These are phyloP conservation scores for Aphis craccivora DNA, from an alignment of 1,140 invertebrate species.

Conservation along the genomic window DNA sequence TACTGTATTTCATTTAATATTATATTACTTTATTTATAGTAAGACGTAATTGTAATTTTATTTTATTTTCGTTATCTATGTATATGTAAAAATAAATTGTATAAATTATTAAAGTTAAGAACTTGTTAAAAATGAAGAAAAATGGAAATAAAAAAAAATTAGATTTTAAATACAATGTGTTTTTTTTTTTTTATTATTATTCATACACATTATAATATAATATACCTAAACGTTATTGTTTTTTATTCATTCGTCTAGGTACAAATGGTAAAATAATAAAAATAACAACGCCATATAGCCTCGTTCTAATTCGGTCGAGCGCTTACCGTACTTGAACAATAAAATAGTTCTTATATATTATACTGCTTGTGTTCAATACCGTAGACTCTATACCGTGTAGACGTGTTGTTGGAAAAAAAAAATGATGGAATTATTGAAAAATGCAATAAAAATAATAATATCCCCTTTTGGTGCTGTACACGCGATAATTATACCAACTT, in stretches of 20 bases:
- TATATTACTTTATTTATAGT: not conserved
- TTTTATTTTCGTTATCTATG: not conserved
- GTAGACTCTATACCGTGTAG: not conserved
- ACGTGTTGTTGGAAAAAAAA: not conserved
- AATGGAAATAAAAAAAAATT: conserved; percentile 41
- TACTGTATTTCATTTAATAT: conserved; percentile 14
- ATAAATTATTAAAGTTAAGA: conserved; percentile 30
- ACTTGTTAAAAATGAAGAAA: conserved; percentile 32
- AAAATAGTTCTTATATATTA: not conserved
- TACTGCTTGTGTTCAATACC: not conserved
- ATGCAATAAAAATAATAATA: not conserved
- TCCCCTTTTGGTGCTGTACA: not conserved
- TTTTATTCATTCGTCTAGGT: not conserved
- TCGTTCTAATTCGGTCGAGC: conserved; percentile 48
- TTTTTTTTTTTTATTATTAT: not conserved
- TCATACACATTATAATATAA: no score
- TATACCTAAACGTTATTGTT: not conserved
- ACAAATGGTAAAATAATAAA: conserved; percentile 25
- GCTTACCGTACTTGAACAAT: conserved; percentile 35
- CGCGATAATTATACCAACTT: not conserved
- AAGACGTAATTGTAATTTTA: conserved; percentile 21
- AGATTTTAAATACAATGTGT: conserved; percentile 6
- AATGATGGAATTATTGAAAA: not conserved
- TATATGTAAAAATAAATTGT: conserved; percentile 33
- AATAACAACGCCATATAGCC: conserved; percentile 9